Base-by-base conservation (phyloP, 92 coral and sea anemone species). In the Phymanthus crucifer region DNA sequence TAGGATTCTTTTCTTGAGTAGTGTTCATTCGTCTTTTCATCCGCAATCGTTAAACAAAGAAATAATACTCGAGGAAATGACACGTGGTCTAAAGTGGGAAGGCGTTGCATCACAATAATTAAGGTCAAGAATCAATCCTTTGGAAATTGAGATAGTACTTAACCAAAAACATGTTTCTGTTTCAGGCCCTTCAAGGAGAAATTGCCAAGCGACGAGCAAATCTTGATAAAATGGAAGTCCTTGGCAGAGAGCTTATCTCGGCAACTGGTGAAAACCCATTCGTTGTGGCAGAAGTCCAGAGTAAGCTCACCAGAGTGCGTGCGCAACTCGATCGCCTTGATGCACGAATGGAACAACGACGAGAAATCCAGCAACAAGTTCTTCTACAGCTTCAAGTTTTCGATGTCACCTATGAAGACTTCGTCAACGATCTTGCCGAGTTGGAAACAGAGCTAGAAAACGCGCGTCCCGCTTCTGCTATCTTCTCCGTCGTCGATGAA, bases 211-310 rank as follows among this genome's bases (percentile, higher is more conserved):
- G 85, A 38, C 87, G 94, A 13, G 85, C 88, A 23, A 73, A 70
- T 27, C 85, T 92, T 31, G 97, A 90, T 32, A 88, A 84, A 71
- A 84, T 88, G 80, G 93, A 90, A 58, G 88, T 71, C 48, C 87
- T 92, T 23, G 97, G 97, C 18, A 82, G 91, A 70, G 92, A 87
- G 57, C 80, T 92, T 1, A 85, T 92, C 43, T 88, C 86, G 46
- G 83, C 86, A 68, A 82, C 90, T 47, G 75, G 69, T 4, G 94
- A 92, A 54, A 90, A 90, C 70, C 94, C 94, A 35, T 83, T 90
- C 37, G 97, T 92, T 6, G 92, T 90, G 26, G 97, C 97, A 7
- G 97, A 90, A 72, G 97, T 92, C 38, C 94, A 92, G 64, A 80
- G 94, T 48, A 92, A 87, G 75, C 97, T 92, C 14, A 82, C 97